Base-by-base conservation (phyloP, 35 echinoderm and acorn worm genomes). In the Apostichopus japonicus region DNA sequence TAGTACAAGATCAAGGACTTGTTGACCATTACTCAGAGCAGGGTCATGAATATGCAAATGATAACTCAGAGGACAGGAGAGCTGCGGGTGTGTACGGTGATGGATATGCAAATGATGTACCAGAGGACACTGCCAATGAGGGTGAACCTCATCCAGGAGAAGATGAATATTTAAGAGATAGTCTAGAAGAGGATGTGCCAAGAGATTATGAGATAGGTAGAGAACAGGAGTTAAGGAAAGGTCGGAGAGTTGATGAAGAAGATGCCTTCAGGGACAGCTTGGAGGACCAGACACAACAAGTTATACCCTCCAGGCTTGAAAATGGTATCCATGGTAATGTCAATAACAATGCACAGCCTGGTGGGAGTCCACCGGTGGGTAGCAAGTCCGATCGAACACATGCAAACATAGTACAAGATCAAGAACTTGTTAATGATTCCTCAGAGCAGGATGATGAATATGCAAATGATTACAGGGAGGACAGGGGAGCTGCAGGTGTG, bases 331-430 rank as follows among this genome's bases (percentile, higher is more conserved):
- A 51, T 89, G 62, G 56, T 24, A 89, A 89, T 5, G 51, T 51
- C 67, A 89, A 89, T 89, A 89, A 89, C 63, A 89, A 89, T 89
- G 86, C 86, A 13, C 79, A 44, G 6, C 15, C 22, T 53, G 67
- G 61, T 57, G 63, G 16, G 6, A 89, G 86, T 62, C 59, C 86
- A 21, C 71, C 44, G 0, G 54, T 91, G 9, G 16, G 19, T 14
- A 13, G 16, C 17, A 79, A 57, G 15, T 87, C 90, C 55, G 90
- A 15, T 14, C 70, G 88, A 56, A 53, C 67, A 1, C 77, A 73
- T 77, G 88, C 73, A 5, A 53, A 51, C 79, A 73, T 77, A 51
- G 90, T 59, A 9, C 75, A 91, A 51, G 72, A 67, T 78, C 14
- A 79, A 10, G 53, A 13, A n/a, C 22, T 53, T 19, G 75, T 77